Base-by-base conservation (phyloP, 1,140 invertebrate species). In the Archegozetes longisetosus region DNA sequence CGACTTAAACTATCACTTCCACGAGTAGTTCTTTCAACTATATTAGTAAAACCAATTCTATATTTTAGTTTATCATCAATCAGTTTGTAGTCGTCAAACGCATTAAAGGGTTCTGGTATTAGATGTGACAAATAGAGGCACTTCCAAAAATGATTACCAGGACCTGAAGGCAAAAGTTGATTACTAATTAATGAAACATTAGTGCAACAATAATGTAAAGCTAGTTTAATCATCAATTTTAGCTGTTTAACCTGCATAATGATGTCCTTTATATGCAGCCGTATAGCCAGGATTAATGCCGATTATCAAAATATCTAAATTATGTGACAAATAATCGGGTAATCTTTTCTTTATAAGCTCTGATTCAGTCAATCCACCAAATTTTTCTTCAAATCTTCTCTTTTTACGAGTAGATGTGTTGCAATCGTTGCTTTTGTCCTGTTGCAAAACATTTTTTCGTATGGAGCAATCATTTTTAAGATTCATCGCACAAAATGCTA, bases 71-170 rank as follows among this genome's bases (percentile, higher is more conserved):
- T 40, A 40, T 6, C 17, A 9, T 40, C 32, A 29, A 93, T 73
- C 32, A 96, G 76, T 75, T 90, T 90, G 70, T 84, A 88, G 74
- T 97, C 93, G 75, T 97, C 90, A 69, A 94, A 88, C 1, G 91
- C 89, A 67, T 85, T 93, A 80, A 96, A 84, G 68, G 91, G 91
- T 70, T 95, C 89, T 46, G 88, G 82, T 17, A 92, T 94, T 28
- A 97, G 78, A 13, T 91, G 90, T 55, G 89, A 89, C 54, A 96
- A 75, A 74, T 90, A 93, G 58, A 97, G 75, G 74, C 92, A 97
- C 78, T 95, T 96, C 93, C 93, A 98, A 74, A 97, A 96, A 77
- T 98, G 93, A 77, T 98, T 97, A 29, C 92, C 92, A 57, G 91
- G 92, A 54, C 93, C 93, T 40, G 17, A 40, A 9, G 17, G 32